Percentiles rank a stretch among this genome's conserved stretches.
These are phyloP conservation scores for Chiloscyllium plagiosum DNA, from an alignment of 2,113 vertebrate genomes.

Conservation along the genomic window DNA sequence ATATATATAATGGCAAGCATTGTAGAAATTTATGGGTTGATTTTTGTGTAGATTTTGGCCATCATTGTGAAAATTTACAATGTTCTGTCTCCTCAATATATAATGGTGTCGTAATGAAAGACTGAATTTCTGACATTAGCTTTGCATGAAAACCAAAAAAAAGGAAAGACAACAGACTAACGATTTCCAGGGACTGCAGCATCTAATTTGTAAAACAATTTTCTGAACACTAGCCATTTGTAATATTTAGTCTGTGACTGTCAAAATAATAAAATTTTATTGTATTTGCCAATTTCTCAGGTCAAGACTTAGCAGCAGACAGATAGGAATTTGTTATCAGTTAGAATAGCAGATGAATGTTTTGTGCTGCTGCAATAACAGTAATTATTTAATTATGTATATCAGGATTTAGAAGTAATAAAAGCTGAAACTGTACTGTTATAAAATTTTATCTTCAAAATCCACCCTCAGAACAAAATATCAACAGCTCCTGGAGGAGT, in stretches of 20 bases:
- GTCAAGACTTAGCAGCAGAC: neutral
- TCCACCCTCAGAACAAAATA: constrained; percentile 5
- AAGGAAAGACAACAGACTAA: neutral
- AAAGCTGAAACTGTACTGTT: neutral
- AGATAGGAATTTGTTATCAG: neutral
- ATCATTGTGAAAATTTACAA: neutral
- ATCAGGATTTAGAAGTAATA: neutral
- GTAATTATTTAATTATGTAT: constrained; percentile 28
- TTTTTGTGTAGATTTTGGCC: neutral
- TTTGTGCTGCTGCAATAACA: neutral
- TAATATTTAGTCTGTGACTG: neutral
- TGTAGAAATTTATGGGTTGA: neutral
- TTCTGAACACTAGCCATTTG: neutral
- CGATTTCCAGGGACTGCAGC: neutral
- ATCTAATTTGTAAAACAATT: neutral
- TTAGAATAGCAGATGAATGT: neutral
- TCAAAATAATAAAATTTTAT: neutral
- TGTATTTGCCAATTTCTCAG: neutral
- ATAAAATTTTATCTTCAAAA: neutral
- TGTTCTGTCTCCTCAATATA: neutral
- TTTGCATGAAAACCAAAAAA: neutral
- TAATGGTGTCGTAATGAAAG: neutral
- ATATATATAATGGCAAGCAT: neutral
- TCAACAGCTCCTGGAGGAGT: neutral
- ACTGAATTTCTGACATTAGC: neutral